Base-by-base conservation (phyloP, 1,140 invertebrate genomes). In the Octopus bimaculoides region DNA sequence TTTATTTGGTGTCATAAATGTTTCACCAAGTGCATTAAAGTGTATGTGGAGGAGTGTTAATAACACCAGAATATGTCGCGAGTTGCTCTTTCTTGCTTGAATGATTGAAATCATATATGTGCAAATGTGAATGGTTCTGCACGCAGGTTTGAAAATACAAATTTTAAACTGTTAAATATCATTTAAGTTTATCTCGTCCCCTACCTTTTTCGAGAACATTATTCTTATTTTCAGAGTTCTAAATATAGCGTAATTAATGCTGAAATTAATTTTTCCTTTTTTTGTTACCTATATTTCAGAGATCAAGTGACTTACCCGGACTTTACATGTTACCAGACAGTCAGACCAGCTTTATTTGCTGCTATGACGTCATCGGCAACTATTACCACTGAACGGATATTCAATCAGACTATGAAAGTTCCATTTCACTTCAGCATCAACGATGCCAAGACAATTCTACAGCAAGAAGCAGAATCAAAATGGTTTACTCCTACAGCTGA, bases 401-500 rank as follows among this genome's bases (percentile, higher is more conserved):
- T 71, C 66, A 71, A 71, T 71, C 66, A 20, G 26, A 12, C 66
- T 5, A 20, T 71, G 14, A 78, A 69, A 17, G 55, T 41, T 7
- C 26, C 54, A 7, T 20, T 69, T 53, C 20, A 52, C 52, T 56
- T 61, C 77, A 56, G 77, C 17, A 78, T 52, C 20, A 26, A 69
- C 26, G 77, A 78, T 26, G 77, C 52, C 7, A 14, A 14, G 17
- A 75, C 26, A 12, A 75, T 75, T 41, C 12, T 75, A 17, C 20
- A 81, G 78, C 92, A 0, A 91, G 92, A 9, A 91, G 7, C 55
- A 20, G 54, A 74, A 73, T 10, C 75, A 79, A n/a, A 78, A 12
- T 77, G 81, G 79, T 88, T 88, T 78, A 81, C 86, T 52, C 41
- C 77, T 54, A 56, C 80, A 4, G 85, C 85, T 1, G 85, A 88